Evolutionary conservation across 2,113 vertebrate genomes (phyloP).

Genomic region (Calonectris borealis): DNA sequence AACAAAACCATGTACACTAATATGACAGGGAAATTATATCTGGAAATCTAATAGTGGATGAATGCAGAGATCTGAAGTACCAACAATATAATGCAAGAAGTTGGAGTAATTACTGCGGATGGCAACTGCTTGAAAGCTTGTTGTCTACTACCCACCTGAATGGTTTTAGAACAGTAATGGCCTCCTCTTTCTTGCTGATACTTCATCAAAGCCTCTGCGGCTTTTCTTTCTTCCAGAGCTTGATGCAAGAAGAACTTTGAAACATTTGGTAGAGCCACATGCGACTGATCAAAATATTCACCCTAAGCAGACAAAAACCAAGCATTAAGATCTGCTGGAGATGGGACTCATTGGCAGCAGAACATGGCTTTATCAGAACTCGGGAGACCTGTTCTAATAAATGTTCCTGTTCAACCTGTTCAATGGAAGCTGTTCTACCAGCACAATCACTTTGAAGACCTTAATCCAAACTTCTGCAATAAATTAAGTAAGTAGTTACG

Average conservation of each 20-base stretch:
- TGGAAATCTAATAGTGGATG: not conserved
- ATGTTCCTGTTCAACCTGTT: too few species aligned
- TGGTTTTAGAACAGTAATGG: conserved; percentile 73
- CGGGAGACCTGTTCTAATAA: not conserved
- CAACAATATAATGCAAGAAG: not conserved
- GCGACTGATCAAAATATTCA: conserved; percentile 76
- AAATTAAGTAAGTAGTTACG: not conserved
- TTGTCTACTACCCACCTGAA: conserved; percentile 62
- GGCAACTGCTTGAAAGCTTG: not conserved
- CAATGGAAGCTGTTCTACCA: not conserved
- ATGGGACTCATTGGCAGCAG: not conserved
- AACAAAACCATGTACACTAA: not conserved
- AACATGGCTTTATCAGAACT: not conserved
- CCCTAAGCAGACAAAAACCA: conserved; percentile 54
- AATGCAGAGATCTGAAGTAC: not conserved
- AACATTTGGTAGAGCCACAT: conserved; percentile 73
- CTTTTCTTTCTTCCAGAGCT: conserved; percentile 69
- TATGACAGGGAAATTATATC: not conserved
- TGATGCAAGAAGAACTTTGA: conserved; percentile 75
- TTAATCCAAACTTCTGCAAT: not conserved
- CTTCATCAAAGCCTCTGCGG: conserved; percentile 70
- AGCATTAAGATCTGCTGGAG: not conserved
- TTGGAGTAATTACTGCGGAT: not conserved
- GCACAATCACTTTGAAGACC: not conserved
- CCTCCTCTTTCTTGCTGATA: conserved; percentile 79